A percentile compares a stretch with the other conserved stretches of the same genome.
Conservation (phyloP, 1,140 invertebrate species). For the Cyclina sinensis region DNA sequence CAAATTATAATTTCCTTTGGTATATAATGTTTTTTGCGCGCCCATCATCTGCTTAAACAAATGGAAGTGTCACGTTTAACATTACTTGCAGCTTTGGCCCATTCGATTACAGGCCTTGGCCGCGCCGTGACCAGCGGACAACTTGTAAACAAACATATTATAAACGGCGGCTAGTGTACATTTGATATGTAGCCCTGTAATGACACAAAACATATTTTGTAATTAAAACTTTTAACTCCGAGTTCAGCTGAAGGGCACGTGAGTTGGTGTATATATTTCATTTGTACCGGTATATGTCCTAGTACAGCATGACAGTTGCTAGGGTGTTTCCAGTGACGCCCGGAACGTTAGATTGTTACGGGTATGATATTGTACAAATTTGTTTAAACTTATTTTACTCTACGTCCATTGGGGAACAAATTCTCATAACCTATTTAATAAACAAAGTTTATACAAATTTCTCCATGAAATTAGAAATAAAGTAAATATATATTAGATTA, state of each 20-base stretch:
- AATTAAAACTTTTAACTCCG: neutral
- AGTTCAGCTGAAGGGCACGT: neutral
- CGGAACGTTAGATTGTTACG: neutral
- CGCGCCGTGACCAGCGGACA: neutral
- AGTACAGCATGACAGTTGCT: neutral
- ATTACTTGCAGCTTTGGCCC: neutral
- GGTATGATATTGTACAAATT: too few species aligned
- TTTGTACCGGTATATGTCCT: neutral
- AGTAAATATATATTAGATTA: too few species aligned
- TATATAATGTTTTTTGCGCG: too few species aligned
- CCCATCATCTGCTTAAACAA: neutral
- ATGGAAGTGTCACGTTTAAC: neutral
- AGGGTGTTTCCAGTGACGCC: neutral
- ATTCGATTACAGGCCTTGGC: neutral
- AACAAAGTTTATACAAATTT: too few species aligned
- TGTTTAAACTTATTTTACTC: too few species aligned
- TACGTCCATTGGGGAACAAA: too few species aligned
- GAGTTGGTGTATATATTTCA: slow-evolving; percentile 25
- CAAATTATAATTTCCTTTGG: too few species aligned
- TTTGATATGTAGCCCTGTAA: neutral
- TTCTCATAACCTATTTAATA: too few species aligned
- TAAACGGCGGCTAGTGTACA: neutral
- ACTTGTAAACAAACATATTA: slow-evolving; percentile 7
- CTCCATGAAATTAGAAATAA: too few species aligned
- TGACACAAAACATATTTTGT: slow-evolving; percentile 11